phyloP scores from a whole-genome alignment of 1,140 invertebrate species.

The Sipha flava region DNA sequence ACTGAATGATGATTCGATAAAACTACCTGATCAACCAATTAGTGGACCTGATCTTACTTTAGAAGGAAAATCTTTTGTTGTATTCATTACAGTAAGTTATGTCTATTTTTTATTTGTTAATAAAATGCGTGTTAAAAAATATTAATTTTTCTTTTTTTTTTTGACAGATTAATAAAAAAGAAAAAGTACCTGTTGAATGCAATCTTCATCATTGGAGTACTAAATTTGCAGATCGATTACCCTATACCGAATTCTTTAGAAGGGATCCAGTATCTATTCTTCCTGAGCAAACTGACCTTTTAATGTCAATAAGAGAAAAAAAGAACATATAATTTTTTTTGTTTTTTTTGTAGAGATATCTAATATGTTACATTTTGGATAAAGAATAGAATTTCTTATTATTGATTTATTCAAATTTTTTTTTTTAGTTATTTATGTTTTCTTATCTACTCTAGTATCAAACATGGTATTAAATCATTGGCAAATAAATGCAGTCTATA shows the following conservation, averaged over 20 bases:
- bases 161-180: slow-evolving; percentile 56
- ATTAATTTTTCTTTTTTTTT: background rate
- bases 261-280: slow-evolving; percentile 33
- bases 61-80: slow-evolving; percentile 70
- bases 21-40: slow-evolving; percentile 62
- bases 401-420: too few species aligned
- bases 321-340: background rate
- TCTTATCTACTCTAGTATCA: too few species aligned
- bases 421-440: too few species aligned
- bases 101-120: slow-evolving; percentile 13
- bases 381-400: too few species aligned
- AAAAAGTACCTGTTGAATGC: slow-evolving; percentile 60
- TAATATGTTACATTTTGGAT: background rate
- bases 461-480: too few species aligned
- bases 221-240: slow-evolving; percentile 30
- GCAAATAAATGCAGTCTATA: too few species aligned
- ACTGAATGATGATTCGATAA: slow-evolving; percentile 58
- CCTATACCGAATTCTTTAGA: background rate
- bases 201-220: slow-evolving; percentile 56
- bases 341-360: background rate
- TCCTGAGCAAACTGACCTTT: slow-evolving; percentile 36
- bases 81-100: slow-evolving; percentile 60
- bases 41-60: slow-evolving; percentile 65
- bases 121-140: background rate
- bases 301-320: slow-evolving; percentile 1